phyloP scores from a whole-genome alignment of 2,888 invertebrate genomes.

The Pasiphila rectangulata region DNA sequence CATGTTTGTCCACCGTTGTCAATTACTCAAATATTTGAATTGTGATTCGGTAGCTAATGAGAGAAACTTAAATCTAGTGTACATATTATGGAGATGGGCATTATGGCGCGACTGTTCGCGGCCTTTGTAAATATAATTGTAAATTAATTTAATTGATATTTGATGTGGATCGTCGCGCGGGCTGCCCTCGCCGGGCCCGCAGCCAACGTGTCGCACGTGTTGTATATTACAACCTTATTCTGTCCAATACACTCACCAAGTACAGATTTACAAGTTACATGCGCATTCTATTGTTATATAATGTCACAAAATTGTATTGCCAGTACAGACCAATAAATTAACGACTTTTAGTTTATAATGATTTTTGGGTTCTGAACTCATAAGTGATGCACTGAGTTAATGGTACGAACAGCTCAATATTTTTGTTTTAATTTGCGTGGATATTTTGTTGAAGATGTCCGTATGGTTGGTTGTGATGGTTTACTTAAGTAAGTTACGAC shows the following conservation, averaged over 20 bases:
- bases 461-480: slow-evolving; percentile 81
- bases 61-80: slow-evolving; percentile 79
- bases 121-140: slow-evolving; percentile 77
- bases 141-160: slow-evolving; percentile 75
- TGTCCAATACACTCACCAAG: slow-evolving; percentile 72
- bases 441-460: slow-evolving; percentile 74
- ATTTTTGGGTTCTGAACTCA: slow-evolving; percentile 66
- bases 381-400: slow-evolving; percentile 60
- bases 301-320: slow-evolving; percentile 74
- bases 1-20: slow-evolving; percentile 80
- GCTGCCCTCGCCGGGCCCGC: slow-evolving; percentile 32
- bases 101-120: slow-evolving; percentile 70
- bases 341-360: slow-evolving; percentile 62
- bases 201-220: slow-evolving; percentile 38
- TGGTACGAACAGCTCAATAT: slow-evolving; percentile 65
- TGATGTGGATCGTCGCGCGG: slow-evolving; percentile 52
- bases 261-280: slow-evolving; percentile 72
- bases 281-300: slow-evolving; percentile 64
- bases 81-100: slow-evolving; percentile 79
- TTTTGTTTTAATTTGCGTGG: slow-evolving; percentile 62
- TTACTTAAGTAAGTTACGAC: slow-evolving; percentile 78
- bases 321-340: slow-evolving; percentile 68
- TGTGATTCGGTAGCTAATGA: slow-evolving; percentile 81
- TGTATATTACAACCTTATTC: slow-evolving; percentile 66
- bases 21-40: slow-evolving; percentile 80